Conservation (phyloP, 2,888 invertebrate species). For the Himalopsyche kuldschensis region DNA sequence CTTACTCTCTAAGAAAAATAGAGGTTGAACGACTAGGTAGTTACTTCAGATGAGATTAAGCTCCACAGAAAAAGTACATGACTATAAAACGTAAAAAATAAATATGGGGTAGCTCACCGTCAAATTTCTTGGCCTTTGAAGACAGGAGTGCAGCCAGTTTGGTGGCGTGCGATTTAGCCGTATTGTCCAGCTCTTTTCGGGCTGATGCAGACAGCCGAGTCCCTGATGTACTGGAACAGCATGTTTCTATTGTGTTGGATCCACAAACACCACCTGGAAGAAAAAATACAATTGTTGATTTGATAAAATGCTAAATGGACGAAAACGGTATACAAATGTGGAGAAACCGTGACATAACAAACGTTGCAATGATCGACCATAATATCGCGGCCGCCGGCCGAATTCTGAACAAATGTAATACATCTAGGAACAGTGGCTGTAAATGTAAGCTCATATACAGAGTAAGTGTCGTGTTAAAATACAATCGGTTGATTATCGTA, state of each 20-base stretch:
- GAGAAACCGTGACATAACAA: too few species aligned
- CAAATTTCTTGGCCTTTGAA: constrained; percentile 65
- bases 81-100: not conserved
- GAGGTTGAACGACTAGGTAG: too few species aligned
- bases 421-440: too few species aligned
- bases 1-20: too few species aligned
- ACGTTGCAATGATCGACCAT: too few species aligned
- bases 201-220: constrained; percentile 59
- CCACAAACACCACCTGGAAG: constrained; percentile 32
- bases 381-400: too few species aligned
- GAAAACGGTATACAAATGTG: not conserved
- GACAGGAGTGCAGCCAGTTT: constrained; percentile 62
- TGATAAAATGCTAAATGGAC: not conserved
- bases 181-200: constrained; percentile 61
- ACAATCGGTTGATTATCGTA: too few species aligned
- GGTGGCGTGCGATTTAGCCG: constrained; percentile 61
- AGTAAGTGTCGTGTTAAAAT: too few species aligned
- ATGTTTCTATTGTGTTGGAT: constrained; percentile 48
- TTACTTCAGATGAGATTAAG: too few species aligned
- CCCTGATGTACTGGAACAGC: constrained; percentile 57
- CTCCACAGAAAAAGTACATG: too few species aligned
- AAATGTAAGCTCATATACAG: too few species aligned
- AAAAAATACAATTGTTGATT: not conserved
- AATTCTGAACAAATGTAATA: too few species aligned
- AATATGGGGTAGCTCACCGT: constrained; percentile 57